Conservation (phyloP, 1,140 invertebrate species). For the Anastrepha ludens region DNA sequence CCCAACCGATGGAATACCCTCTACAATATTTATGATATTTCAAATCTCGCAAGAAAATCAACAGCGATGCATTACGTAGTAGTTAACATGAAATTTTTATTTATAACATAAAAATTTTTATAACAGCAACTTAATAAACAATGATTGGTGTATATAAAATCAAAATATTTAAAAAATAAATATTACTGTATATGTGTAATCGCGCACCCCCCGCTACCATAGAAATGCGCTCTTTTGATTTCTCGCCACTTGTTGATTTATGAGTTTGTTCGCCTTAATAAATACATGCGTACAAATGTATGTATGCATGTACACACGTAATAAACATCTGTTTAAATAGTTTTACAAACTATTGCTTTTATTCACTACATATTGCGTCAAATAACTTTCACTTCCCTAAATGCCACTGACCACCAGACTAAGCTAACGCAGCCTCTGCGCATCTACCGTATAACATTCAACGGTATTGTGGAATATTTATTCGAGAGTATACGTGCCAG, state of each 20-base stretch:
- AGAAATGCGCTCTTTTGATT: not conserved
- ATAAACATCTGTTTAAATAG: not conserved
- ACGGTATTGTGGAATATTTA: constrained; percentile 85
- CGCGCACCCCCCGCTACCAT: not conserved
- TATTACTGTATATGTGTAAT: not conserved
- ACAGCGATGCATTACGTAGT: not conserved
- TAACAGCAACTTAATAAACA: constrained; percentile 52
- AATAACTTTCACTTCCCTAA: not conserved
- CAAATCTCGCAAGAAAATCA: too few relatives aligned
- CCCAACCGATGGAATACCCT: too few relatives aligned
- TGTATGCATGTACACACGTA: too few relatives aligned
- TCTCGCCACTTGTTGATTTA: not conserved
- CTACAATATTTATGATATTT: too few relatives aligned
- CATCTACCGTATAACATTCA: constrained; percentile 86
- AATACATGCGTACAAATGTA: not conserved
- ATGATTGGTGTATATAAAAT: constrained; percentile 45
- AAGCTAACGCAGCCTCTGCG: not conserved
- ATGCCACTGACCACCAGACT: not conserved
- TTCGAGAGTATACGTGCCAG: constrained; percentile 80
- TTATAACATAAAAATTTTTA: constrained; percentile 51
- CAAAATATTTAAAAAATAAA: constrained; percentile 50
- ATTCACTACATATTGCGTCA: not conserved
- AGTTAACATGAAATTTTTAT: constrained; percentile 46
- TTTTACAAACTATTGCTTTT: not conserved
- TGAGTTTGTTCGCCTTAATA: not conserved